Percentiles rank a stretch among this genome's conserved stretches.
Conservation (phyloP, 1,140 invertebrate species). For the Drosophila pachea region DNA sequence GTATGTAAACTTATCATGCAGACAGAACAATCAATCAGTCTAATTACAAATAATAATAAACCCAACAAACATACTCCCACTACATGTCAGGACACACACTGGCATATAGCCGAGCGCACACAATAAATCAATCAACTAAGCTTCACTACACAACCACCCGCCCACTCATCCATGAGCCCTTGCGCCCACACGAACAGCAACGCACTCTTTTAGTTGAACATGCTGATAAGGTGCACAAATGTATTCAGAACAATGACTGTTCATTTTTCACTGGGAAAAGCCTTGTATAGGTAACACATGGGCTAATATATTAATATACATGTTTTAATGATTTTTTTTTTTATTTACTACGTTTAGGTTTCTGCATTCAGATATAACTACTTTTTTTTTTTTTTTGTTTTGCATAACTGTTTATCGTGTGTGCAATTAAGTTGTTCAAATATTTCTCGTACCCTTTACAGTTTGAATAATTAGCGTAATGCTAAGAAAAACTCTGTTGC, state of each 20-base stretch:
- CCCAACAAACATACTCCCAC: background rate
- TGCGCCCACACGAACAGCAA: background rate
- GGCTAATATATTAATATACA: background rate
- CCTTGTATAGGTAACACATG: background rate
- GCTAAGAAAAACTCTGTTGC: conserved; percentile 13
- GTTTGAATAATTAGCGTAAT: background rate
- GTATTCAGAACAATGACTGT: conserved; percentile 1
- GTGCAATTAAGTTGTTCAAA: background rate
- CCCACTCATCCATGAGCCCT: background rate
- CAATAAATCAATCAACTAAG: conserved; percentile 47
- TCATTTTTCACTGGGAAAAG: background rate
- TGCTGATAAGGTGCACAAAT: conserved; percentile 13
- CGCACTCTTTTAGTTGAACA: background rate
- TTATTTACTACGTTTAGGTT: background rate
- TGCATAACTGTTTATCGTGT: background rate
- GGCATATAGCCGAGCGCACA: conserved; percentile 6
- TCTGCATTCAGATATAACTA: background rate
- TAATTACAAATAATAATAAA: background rate
- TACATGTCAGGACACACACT: background rate
- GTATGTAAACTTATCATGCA: conserved; percentile 2
- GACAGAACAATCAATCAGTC: conserved; percentile 4
- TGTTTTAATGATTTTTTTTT: conserved; percentile 19
- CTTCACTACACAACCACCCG: background rate
- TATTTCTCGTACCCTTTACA: background rate
- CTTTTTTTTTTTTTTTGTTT: background rate